Evolutionary conservation across 2,888 invertebrate genomes (phyloP), one percentile per base, ranked within the genome.

Genomic region (Aplocera efformata): DNA sequence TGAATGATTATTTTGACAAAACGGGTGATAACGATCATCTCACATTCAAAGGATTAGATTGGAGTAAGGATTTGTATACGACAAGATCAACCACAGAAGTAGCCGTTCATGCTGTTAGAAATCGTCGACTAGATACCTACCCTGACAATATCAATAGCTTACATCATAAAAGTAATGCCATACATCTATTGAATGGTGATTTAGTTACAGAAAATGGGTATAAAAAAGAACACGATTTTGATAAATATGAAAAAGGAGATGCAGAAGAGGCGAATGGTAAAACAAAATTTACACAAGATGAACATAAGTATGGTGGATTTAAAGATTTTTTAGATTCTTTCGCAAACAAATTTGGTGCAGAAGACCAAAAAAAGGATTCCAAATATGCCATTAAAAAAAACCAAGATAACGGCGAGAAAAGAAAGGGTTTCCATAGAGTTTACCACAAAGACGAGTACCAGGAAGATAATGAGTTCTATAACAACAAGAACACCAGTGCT

Each of bases 371-470:
- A 10, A 77, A 67, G 50, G 58, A 75, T 35, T 52, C 69, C 0
- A 71, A 72, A 13, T 78, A 63, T 21, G 31, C 60, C 7, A 30
- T 72, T 0, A 70, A 69, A 37, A 64, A 46, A 31, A 69, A 76
- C 34, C 58, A 72, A 45, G 76, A 81, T 45, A 78, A 75, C 46
- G 75, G 79, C 21, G 72, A 81, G 46, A 80, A 76, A 13, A 72
- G 60, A 32, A 83, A 79, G 58, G 83, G 84, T 9, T 83, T 80
- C 48, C 73, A 67, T 41, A 72, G 71, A 56, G 75, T 84, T 10
- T 84, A 84, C 49, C 80, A 80, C 47, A 85, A 83, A 48, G 81
- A 85, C 40, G 84, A 86, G 52, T 85, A 79, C 60, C 70, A 75
- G 45, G 81, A 82, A 56, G 79, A 84, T 36, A 78, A 83, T 23